phyloP scores from a whole-genome alignment of 2,113 vertebrate species.

The Cyprinodon tularosa region DNA sequence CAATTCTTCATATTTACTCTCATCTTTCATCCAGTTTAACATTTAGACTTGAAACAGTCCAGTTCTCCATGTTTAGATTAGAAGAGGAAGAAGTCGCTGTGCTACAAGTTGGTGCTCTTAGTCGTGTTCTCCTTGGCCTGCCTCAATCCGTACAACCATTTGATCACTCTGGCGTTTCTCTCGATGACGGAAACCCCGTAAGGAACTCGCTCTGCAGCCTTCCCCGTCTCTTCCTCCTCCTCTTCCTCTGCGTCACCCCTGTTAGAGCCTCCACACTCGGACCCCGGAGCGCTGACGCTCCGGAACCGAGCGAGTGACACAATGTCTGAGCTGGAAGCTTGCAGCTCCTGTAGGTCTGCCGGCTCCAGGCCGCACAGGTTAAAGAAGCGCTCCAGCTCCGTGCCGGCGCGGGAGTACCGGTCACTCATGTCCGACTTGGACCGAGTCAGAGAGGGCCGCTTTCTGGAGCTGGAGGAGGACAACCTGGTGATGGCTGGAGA shows the following conservation, averaged over 20 bases:
- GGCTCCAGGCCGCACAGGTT: constrained; percentile 94
- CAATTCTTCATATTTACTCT: background rate
- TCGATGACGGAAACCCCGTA: constrained; percentile 91
- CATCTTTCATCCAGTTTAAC: background rate
- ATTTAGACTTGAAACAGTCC: background rate
- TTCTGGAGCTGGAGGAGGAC: constrained; percentile 72
- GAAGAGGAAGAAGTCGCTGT: background rate
- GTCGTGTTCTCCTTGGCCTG: constrained; percentile 80
- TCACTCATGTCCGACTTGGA: constrained; percentile 83
- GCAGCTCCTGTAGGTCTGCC: constrained; percentile 81
- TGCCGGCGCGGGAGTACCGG: constrained; percentile 74
- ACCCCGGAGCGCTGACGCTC: constrained; percentile 90
- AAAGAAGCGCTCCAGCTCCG: constrained; percentile 92
- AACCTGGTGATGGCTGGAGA: constrained; percentile 71
- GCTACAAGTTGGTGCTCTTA: constrained; percentile 64
- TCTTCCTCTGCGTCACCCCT: constrained; percentile 75
- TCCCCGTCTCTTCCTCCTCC: constrained; percentile 60
- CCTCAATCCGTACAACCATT: constrained; percentile 92
- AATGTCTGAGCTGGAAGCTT: constrained; percentile 87
- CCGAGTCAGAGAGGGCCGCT: constrained; percentile 80
- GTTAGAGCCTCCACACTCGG: constrained; percentile 76
- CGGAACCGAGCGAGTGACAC: constrained; percentile 87
- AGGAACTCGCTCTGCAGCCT: constrained; percentile 71
- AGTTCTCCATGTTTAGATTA: background rate
- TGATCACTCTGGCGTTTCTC: constrained; percentile 93